Evolutionary conservation across 2,888 invertebrate genomes (phyloP).

Genomic region (Drosophila koepferae): DNA sequence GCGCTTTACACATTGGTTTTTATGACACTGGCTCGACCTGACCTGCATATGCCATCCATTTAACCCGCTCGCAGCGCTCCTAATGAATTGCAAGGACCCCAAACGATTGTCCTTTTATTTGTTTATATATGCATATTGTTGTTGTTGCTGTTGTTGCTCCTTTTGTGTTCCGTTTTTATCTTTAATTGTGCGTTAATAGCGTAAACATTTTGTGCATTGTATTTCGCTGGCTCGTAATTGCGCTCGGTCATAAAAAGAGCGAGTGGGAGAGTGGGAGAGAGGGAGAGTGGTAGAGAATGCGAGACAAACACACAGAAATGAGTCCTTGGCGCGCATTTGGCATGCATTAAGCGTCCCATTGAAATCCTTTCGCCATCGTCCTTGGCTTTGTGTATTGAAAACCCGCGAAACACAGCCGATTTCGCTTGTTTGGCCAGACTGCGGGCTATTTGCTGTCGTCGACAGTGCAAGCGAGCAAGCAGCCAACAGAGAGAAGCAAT

Average conservation of each 20-base stretch:
- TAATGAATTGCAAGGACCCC: slow-evolving; percentile 69
- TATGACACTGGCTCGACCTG: slow-evolving; percentile 62
- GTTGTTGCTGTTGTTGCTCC: slow-evolving; percentile 1
- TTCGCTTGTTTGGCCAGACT: slow-evolving; percentile 35
- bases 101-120: slow-evolving; percentile 38
- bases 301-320: slow-evolving; percentile 25
- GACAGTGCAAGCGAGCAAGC: neutral
- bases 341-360: slow-evolving; percentile 57
- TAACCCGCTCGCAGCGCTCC: slow-evolving; percentile 33
- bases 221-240: slow-evolving; percentile 47
- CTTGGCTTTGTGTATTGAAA: slow-evolving; percentile 41
- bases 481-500: neutral
- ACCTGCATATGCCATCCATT: slow-evolving; percentile 63
- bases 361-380: slow-evolving; percentile 10
- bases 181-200: slow-evolving; percentile 80
- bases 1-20: slow-evolving; percentile 69
- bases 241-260: slow-evolving; percentile 38
- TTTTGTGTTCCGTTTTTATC: slow-evolving; percentile 60
- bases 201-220: slow-evolving; percentile 69
- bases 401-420: slow-evolving; percentile 17
- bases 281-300: neutral
- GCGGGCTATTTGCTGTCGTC: slow-evolving; percentile 28
- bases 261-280: neutral
- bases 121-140: slow-evolving; percentile 11
- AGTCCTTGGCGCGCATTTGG: slow-evolving; percentile 67